Base-by-base conservation (phyloP, 1,140 invertebrate genomes). In the Sinella curviseta region DNA sequence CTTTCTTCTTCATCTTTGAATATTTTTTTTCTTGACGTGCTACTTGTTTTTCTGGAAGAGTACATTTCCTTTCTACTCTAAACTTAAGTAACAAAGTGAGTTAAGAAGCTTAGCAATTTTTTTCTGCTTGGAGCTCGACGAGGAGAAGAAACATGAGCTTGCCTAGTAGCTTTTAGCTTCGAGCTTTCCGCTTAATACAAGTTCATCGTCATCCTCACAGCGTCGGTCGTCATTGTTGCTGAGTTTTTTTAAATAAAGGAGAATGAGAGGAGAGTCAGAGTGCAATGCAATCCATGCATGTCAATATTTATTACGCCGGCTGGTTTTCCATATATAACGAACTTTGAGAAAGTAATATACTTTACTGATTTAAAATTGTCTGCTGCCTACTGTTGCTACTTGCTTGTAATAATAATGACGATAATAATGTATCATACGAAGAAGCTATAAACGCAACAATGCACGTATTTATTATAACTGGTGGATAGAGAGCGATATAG, bases 31-130 rank as follows among this genome's bases (percentile, higher is more conserved):
- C 39, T 48, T 48, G 39, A 48, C 39, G 39, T 48, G 39, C 39
- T 48, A 48, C 39, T 60, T 60, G 12, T 60, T 60, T 26, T 60
- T 60, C 57, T 60, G 57, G 57, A 60, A 60, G 57, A 60, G 57
- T 26, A 60, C 14, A 60, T 60, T 60, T 26, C 57, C 57, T 60
- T 26, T 48, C 39, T n/a, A n/a, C n/a, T 48, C 39, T 48, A 8
- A 48, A 12, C 39, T 48, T 48, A 20, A 48, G 39, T 48, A 48
- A 48, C 39, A 20, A 48, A 48, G 8, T 12, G 39, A 8, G 39
- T 20, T 48, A 20, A 48, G 39, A 48, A 20, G 39, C 8, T 48
- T 48, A 48, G 39, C 20, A 12, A 20, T 48, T 48, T 48, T 48
- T 48, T 48, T 8, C 20, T 48, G 39, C 39, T 48, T 48, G 8